phyloP scores from a whole-genome alignment of 1,140 invertebrate genomes.

The Calosoma granatense region DNA sequence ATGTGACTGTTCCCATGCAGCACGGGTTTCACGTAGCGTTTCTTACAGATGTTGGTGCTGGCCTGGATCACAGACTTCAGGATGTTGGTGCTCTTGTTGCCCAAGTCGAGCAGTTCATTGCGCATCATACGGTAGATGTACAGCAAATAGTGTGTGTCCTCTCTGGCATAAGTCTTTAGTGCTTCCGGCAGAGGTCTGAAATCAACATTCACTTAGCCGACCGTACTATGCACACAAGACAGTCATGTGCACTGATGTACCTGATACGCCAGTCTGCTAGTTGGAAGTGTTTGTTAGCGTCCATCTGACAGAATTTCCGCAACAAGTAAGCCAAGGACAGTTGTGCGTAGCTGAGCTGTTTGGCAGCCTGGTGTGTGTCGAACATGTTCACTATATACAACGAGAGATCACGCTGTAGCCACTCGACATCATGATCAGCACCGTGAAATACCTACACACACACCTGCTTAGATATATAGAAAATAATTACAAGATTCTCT shows the following conservation, averaged over 20 bases:
- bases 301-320: constrained; percentile 65
- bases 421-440: constrained; percentile 77
- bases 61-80: constrained; percentile 57
- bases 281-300: constrained; percentile 84
- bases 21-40: constrained; percentile 71
- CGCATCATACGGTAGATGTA: constrained; percentile 82
- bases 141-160: constrained; percentile 92
- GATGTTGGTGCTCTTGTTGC: constrained; percentile 58
- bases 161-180: constrained; percentile 79
- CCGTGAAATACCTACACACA: constrained; percentile 96
- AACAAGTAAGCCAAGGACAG: constrained; percentile 74
- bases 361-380: constrained; percentile 85
- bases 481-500: too few relatives aligned
- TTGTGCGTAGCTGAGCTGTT: constrained; percentile 58
- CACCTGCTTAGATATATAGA: too few relatives aligned
- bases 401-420: constrained; percentile 93
- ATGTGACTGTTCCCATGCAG: constrained; percentile 63
- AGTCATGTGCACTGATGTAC: constrained; percentile 30
- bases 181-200: constrained; percentile 72
- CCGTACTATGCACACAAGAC: too few relatives aligned
- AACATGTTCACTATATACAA: constrained; percentile 96
- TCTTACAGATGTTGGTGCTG: constrained; percentile 63
- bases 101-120: constrained; percentile 63
- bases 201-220: constrained; percentile 10
- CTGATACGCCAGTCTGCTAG: constrained; percentile 93